These are phyloP conservation scores for Ceuthmochares aereus DNA, from an alignment of 2,113 vertebrate genomes.

Conservation along the genomic window DNA sequence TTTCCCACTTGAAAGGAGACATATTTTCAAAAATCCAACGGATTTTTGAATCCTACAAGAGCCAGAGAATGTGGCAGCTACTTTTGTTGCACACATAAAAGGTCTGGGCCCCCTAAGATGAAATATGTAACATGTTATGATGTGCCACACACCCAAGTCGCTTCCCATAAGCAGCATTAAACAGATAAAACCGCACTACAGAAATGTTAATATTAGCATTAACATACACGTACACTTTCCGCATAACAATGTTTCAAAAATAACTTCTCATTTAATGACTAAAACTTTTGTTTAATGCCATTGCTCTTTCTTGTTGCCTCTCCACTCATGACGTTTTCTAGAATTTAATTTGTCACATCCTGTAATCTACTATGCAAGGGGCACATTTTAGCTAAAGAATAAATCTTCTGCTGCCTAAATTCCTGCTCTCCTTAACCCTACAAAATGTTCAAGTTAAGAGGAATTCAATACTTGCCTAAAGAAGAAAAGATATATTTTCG, in stretches of 20 bases:
- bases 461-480: not conserved
- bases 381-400: not conserved
- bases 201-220: not conserved
- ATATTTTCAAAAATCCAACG: not conserved
- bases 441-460: not conserved
- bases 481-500: not conserved
- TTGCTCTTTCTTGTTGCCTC: too few species aligned
- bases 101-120: not conserved
- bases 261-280: not conserved
- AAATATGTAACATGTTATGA: fast-evolving
- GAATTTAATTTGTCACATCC: not conserved
- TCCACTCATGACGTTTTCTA: not conserved
- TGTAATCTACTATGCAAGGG: not conserved
- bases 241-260: not conserved
- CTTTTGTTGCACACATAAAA: not conserved
- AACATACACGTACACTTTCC: not conserved
- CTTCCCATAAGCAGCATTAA: not conserved
- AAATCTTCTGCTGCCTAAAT: not conserved
- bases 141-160: not conserved
- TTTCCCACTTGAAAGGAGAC: not conserved
- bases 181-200: not conserved
- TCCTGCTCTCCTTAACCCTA: not conserved
- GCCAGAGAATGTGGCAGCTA: not conserved
- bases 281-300: not conserved
- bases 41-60: not conserved